Evolutionary conservation across 1,140 invertebrate species (phyloP).

Genomic region (Penaeus chinensis): DNA sequence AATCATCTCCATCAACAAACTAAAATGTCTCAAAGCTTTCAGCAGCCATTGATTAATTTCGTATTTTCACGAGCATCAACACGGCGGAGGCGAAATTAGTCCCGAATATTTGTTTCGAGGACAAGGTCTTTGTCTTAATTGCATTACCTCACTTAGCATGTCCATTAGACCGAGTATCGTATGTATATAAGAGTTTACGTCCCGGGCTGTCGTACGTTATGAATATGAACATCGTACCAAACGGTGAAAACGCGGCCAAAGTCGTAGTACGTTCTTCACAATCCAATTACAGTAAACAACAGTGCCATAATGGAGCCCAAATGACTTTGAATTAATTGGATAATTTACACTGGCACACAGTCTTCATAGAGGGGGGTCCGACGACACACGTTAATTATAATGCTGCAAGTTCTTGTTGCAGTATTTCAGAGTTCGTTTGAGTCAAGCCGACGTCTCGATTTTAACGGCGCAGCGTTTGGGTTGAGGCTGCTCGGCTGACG

Average conservation of each 20-base stretch:
- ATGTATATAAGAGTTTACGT: too few relatives aligned
- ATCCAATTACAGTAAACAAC: slow-evolving; percentile 61
- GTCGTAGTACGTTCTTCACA: slow-evolving; percentile 53
- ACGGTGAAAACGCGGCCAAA: slow-evolving; percentile 27
- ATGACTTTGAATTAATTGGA: slow-evolving; percentile 61
- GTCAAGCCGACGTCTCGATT: not conserved
- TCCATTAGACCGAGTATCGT: too few relatives aligned
- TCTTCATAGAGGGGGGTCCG: slow-evolving; percentile 50
- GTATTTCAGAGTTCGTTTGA: slow-evolving; percentile 27
- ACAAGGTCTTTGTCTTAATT: too few relatives aligned
- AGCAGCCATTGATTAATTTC: too few relatives aligned
- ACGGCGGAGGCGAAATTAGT: too few relatives aligned
- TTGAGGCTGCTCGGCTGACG: too few relatives aligned
- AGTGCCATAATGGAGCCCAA: slow-evolving; percentile 56
- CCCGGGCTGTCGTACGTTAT: not conserved
- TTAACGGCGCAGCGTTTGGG: too few relatives aligned
- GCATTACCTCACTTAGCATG: too few relatives aligned
- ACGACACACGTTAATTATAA: slow-evolving; percentile 55
- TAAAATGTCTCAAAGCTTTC: too few relatives aligned
- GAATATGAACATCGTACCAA: slow-evolving; percentile 42
- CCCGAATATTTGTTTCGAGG: too few relatives aligned
- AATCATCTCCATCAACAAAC: too few relatives aligned
- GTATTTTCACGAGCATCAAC: too few relatives aligned
- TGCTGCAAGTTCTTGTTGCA: slow-evolving; percentile 14
- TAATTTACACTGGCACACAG: slow-evolving; percentile 59